These are phyloP conservation scores for Conchocele bisecta DNA, from an alignment of 2,888 invertebrate genomes.

Conservation along the genomic window DNA sequence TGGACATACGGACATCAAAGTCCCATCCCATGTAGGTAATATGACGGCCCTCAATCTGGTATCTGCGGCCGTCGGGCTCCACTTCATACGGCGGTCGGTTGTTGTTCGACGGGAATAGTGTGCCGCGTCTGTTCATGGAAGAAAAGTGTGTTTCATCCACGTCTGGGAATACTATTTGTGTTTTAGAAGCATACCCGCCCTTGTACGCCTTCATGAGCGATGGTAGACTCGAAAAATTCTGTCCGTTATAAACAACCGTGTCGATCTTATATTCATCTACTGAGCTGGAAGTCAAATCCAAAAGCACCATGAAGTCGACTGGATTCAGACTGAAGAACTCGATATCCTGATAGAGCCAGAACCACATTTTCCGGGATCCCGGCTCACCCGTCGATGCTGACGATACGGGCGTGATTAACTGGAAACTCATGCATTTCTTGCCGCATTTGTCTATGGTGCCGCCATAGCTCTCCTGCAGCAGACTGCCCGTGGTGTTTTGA, in stretches of 20 bases:
- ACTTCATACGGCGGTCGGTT: slow-evolving; percentile 59
- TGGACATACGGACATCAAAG: slow-evolving; percentile 56
- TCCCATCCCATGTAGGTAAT: slow-evolving; percentile 73
- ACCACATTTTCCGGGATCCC: slow-evolving; percentile 56
- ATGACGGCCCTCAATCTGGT: slow-evolving; percentile 65
- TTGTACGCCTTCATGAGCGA: slow-evolving; percentile 53
- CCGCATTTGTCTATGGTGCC: slow-evolving; percentile 42
- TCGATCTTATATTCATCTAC: slow-evolving; percentile 52
- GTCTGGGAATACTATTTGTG: slow-evolving; percentile 28
- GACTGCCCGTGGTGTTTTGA: slow-evolving; percentile 45
- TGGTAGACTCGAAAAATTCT: slow-evolving; percentile 53
- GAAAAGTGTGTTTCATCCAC: slow-evolving; percentile 14
- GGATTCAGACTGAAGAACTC: slow-evolving; percentile 69
- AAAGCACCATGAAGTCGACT: slow-evolving; percentile 65
- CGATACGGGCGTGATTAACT: slow-evolving; percentile 51
- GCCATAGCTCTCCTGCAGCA: slow-evolving; percentile 67
- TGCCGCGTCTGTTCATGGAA: slow-evolving; percentile 36
- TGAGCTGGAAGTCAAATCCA: slow-evolving; percentile 57
- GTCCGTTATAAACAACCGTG: slow-evolving; percentile 63
- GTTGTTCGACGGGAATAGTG: slow-evolving; percentile 34
- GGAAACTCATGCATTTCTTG: slow-evolving; percentile 57
- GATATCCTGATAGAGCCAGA: slow-evolving; percentile 50
- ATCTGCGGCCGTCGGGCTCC: slow-evolving; percentile 74
- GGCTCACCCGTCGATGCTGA: slow-evolving; percentile 42
- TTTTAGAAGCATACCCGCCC: slow-evolving; percentile 16